A percentile compares a stretch with the other conserved stretches of the same genome.
Evolutionary conservation across 2,113 vertebrate species (phyloP).

Genomic region (Sander vitreus): DNA sequence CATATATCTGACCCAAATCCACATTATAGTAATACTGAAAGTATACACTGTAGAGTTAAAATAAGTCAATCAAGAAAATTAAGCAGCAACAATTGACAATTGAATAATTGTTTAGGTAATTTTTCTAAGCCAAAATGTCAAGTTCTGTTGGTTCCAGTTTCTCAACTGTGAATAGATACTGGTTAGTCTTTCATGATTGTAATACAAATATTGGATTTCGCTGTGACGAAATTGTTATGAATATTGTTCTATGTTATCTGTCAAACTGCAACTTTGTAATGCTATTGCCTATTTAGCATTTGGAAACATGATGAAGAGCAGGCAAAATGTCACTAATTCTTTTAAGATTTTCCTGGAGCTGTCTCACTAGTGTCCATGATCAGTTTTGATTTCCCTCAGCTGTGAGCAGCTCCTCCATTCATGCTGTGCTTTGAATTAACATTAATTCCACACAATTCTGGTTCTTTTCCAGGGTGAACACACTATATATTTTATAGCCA

Average conservation of each 20-base stretch:
- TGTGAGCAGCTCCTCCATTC: background rate
- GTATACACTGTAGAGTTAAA: background rate
- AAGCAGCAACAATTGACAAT: background rate
- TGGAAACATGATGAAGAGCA: background rate
- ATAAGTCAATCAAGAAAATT: background rate
- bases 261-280: background rate
- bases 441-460: too few species aligned
- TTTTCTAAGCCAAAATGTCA: too few species aligned
- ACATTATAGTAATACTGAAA: background rate
- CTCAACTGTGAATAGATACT: too few species aligned
- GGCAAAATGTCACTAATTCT: background rate
- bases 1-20: background rate
- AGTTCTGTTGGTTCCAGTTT: too few species aligned
- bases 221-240: too few species aligned
- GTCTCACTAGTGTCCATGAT: too few species aligned
- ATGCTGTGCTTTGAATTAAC: background rate
- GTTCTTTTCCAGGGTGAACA: background rate
- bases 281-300: background rate
- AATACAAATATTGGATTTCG: background rate
- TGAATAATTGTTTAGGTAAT: background rate
- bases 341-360: background rate
- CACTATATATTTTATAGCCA: background rate
- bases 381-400: too few species aligned
- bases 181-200: background rate
- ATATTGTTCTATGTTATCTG: too few species aligned